Conservation (phyloP, 2,888 invertebrate species). For the Luffia ferchaultella region DNA sequence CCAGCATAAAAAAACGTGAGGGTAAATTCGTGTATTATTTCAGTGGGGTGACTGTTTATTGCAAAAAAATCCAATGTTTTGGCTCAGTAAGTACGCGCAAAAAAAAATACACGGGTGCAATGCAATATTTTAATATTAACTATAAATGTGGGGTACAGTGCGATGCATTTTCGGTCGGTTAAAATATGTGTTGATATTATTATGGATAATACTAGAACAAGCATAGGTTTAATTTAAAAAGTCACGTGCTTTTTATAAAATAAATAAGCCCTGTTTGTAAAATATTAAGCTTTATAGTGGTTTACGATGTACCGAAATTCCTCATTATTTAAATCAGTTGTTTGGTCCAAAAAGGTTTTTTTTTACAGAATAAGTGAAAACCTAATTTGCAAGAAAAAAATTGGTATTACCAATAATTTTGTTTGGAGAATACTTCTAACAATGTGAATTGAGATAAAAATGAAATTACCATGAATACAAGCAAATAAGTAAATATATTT, state of each 20-base stretch:
- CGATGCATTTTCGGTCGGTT: constrained; percentile 25
- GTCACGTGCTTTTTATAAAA: not conserved
- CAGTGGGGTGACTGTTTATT: constrained; percentile 43
- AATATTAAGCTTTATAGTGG: too few species aligned
- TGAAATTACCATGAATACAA: too few species aligned
- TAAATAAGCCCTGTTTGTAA: too few species aligned
- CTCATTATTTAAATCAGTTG: too few species aligned
- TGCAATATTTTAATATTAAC: constrained; percentile 66
- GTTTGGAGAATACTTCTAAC: too few species aligned
- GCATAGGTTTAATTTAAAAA: not conserved
- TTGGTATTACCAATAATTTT: too few species aligned
- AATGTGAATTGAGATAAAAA: too few species aligned
- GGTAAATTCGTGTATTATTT: constrained; percentile 60
- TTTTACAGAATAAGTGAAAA: too few species aligned
- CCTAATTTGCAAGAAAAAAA: too few species aligned
- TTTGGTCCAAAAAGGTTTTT: too few species aligned
- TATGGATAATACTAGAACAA: not conserved
- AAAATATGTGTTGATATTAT: constrained; percentile 7
- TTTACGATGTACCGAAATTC: too few species aligned
- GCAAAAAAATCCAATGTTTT: constrained; percentile 51
- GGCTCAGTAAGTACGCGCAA: constrained; percentile 31
- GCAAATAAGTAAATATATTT: too few species aligned
- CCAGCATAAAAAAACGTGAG: constrained; percentile 39
- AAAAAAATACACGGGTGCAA: constrained; percentile 57
- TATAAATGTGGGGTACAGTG: constrained; percentile 47